Conservation (phyloP, 2,113 vertebrate genomes). For the Colinus virginianus region DNA sequence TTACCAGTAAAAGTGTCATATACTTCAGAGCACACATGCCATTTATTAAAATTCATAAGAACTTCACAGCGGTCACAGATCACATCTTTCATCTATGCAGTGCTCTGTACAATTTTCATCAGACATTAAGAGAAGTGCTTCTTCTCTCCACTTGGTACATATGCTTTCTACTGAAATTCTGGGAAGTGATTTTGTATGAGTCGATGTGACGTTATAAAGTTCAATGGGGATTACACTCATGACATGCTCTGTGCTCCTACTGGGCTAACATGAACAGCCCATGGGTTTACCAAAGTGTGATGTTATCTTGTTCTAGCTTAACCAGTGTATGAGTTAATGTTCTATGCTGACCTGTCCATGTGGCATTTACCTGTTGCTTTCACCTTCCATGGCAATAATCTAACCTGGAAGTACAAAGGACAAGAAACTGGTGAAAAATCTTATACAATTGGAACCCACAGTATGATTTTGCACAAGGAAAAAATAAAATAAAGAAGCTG, state of each 20-base stretch:
- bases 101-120: slow-evolving; percentile 12
- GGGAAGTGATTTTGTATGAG: background rate
- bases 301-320: background rate
- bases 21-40: slow-evolving; percentile 31
- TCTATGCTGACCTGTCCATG: background rate
- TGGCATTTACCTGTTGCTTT: background rate
- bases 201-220: background rate
- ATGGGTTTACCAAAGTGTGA: background rate
- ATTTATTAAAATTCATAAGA: slow-evolving; percentile 58
- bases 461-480: background rate
- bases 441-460: background rate
- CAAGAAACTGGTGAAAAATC: background rate
- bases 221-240: background rate
- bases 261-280: background rate
- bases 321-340: slow-evolving; percentile 17
- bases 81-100: slow-evolving; percentile 1
- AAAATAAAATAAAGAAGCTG: background rate
- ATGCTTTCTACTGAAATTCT: slow-evolving; percentile 1
- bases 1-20: slow-evolving; percentile 40
- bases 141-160: background rate
- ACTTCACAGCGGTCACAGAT: slow-evolving; percentile 35
- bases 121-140: background rate
- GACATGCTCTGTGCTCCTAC: background rate
- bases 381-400: background rate
- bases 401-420: background rate